These are phyloP conservation scores for Pseudorhombus dupliciocellatus DNA, from an alignment of 2,113 vertebrate genomes.

Conservation along the genomic window DNA sequence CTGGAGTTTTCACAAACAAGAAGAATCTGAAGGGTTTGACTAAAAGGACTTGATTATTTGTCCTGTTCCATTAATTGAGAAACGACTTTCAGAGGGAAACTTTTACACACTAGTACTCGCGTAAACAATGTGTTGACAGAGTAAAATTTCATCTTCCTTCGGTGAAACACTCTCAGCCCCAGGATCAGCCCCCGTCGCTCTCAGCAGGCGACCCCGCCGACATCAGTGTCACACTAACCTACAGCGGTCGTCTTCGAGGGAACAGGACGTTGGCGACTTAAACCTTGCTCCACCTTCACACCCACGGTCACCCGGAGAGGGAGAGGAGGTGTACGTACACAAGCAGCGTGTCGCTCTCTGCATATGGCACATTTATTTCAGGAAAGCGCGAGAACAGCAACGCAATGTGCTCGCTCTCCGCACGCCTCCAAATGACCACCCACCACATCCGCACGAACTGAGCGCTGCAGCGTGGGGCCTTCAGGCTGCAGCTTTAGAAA, in stretches of 20 bases:
- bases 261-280: constrained; percentile 29
- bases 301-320: neutral
- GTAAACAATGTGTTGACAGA: no score
- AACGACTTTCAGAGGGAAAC: no score
- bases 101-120: no score
- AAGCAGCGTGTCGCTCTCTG: constrained; percentile 50
- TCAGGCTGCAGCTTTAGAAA: constrained; percentile 29
- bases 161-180: neutral
- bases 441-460: constrained; percentile 55
- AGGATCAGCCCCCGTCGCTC: constrained; percentile 45
- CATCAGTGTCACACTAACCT: constrained; percentile 67
- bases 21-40: no score
- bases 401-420: constrained; percentile 66
- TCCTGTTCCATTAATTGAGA: neutral
- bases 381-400: constrained; percentile 74
- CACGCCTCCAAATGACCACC: constrained; percentile 68
- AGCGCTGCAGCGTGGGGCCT: constrained; percentile 33
- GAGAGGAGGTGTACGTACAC: constrained; percentile 18
- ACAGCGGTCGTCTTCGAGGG: constrained; percentile 22
- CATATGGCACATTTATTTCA: constrained; percentile 77
- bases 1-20: no score
- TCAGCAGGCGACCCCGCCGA: constrained; percentile 22
- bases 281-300: constrained; percentile 4
- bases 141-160: neutral
- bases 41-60: no score